Conservation (phyloP, 2,113 vertebrate genomes). For the Trinectes maculatus region DNA sequence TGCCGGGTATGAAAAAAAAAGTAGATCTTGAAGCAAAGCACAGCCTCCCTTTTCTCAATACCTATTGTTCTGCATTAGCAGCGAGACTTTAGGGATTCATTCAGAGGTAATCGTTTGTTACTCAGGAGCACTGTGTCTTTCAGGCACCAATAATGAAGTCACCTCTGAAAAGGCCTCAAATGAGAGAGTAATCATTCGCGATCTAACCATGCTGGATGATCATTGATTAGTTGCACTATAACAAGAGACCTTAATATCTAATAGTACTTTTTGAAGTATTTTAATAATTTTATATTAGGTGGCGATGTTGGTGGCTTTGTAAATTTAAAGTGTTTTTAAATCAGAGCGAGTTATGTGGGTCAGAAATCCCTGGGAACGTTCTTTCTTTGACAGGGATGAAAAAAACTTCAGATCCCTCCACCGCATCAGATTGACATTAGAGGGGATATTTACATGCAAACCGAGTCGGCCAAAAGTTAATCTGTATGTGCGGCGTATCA, state of each 20-base stretch:
- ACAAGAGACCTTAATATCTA: conserved; percentile 62
- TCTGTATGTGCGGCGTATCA: conserved; percentile 76
- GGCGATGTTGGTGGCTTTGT: conserved; percentile 1
- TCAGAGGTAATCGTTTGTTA: conserved; percentile 88
- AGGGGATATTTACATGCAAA: conserved; percentile 68
- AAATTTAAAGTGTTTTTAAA: conserved; percentile 7
- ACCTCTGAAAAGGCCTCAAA: conserved; percentile 87
- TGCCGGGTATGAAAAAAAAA: conserved; percentile 81
- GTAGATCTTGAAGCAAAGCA: conserved; percentile 83
- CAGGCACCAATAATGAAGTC: conserved; percentile 85
- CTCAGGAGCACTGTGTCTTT: conserved; percentile 84
- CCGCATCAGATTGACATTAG: conserved; percentile 60
- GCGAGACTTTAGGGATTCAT: conserved; percentile 85
- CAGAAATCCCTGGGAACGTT: not conserved
- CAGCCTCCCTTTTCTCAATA: conserved; percentile 74
- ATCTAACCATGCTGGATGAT: conserved; percentile 69
- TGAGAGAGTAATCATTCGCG: conserved; percentile 82
- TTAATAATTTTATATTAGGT: conserved; percentile 30
- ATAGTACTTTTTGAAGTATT: conserved; percentile 60
- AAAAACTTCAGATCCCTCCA: conserved; percentile 24
- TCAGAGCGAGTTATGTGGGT: conserved; percentile 6
- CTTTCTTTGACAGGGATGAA: conserved; percentile 14
- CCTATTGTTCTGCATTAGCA: conserved; percentile 85
- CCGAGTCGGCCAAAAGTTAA: conserved; percentile 57
- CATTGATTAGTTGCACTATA: conserved; percentile 65